phyloP scores from a whole-genome alignment of 2,888 invertebrate genomes.

The Pterostichus niger region DNA sequence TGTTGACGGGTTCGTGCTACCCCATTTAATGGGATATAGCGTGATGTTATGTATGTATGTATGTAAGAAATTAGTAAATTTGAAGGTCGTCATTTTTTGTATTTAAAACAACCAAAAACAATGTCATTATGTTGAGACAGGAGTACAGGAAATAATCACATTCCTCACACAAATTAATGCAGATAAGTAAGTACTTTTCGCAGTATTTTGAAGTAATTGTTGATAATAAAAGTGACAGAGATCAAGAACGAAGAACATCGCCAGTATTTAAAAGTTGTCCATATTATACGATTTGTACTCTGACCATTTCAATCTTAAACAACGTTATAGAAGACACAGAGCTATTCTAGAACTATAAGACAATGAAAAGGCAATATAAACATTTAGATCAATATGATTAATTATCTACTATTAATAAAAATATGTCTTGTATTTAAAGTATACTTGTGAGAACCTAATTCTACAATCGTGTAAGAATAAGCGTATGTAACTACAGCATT shows the following conservation, averaged over 20 bases:
- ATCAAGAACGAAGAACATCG: not conserved
- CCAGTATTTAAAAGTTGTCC: not conserved
- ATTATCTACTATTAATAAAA: conserved; percentile 64
- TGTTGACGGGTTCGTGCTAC: too few species aligned
- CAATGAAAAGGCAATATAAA: conserved; percentile 65
- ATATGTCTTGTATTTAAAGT: conserved; percentile 54
- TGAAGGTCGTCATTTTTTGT: too few species aligned
- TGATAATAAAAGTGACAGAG: not conserved
- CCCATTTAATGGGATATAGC: too few species aligned
- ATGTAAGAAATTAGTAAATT: too few species aligned
- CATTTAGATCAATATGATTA: conserved; percentile 58
- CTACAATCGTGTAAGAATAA: conserved; percentile 61
- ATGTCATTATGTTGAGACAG: too few species aligned
- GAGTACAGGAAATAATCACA: too few species aligned
- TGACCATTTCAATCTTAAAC: conserved; percentile 13
- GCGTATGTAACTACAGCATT: conserved; percentile 62
- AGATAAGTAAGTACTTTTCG: too few species aligned
- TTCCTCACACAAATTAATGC: too few species aligned
- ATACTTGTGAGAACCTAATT: conserved; percentile 61
- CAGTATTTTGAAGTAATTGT: not conserved
- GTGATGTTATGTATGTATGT: too few species aligned
- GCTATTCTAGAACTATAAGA: conserved; percentile 42
- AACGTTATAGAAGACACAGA: conserved; percentile 8
- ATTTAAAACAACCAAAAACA: too few species aligned
- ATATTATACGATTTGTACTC: conserved; percentile 54